Evolutionary conservation across 1,140 invertebrate genomes (phyloP).

Genomic region (Drosophila ambigua): DNA sequence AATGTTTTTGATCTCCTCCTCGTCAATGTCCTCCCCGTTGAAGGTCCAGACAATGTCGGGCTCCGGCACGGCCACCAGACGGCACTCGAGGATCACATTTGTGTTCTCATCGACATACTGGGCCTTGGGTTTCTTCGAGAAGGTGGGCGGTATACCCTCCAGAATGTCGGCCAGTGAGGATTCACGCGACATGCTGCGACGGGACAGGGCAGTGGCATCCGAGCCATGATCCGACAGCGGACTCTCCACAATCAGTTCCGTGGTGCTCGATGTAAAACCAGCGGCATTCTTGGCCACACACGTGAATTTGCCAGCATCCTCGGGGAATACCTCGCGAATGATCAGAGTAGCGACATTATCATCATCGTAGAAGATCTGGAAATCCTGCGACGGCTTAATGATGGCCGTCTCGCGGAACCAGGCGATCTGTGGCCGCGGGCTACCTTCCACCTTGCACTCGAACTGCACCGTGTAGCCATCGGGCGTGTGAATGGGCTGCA

Average conservation of each 20-base stretch:
- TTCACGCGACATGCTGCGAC: constrained; percentile 93
- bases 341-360: constrained; percentile 96
- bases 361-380: constrained; percentile 96
- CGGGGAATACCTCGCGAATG: constrained; percentile 97
- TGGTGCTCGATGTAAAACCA: constrained; percentile 96
- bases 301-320: constrained; percentile 98
- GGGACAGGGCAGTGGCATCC: constrained; percentile 90
- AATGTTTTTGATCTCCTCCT: constrained; percentile 87
- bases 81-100: constrained; percentile 92
- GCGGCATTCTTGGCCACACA: constrained; percentile 97
- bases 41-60: constrained; percentile 94
- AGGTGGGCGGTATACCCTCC: constrained; percentile 96
- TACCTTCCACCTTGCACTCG: constrained; percentile 94
- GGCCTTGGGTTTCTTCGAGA: constrained; percentile 93
- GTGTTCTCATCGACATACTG: constrained; percentile 92
- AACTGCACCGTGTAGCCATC: constrained; percentile 96
- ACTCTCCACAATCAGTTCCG: constrained; percentile 94
- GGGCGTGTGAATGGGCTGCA: constrained; percentile 91
- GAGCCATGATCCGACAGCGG: constrained; percentile 95
- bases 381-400: constrained; percentile 94
- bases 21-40: constrained; percentile 89
- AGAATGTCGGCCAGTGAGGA: constrained; percentile 95
- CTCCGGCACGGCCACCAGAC: constrained; percentile 94
- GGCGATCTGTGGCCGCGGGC: constrained; percentile 95
- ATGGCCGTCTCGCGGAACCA: constrained; percentile 97